Conservation (phyloP, 2,888 invertebrate genomes). For the Archaeoteleia sp. region DNA sequence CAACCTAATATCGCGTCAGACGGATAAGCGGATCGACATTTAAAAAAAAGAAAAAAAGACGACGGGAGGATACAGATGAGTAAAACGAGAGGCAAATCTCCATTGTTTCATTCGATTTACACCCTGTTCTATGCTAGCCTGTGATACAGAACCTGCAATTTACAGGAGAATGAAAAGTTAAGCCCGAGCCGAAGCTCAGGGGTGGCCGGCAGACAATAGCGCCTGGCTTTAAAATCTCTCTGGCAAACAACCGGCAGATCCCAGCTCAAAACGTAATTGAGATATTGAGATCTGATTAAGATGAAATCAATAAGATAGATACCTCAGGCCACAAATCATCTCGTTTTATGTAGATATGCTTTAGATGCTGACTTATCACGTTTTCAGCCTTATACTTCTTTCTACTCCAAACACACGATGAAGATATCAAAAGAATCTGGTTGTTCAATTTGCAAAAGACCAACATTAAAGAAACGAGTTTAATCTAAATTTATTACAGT, state of each 20-base stretch:
- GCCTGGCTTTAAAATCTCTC: slow-evolving; percentile 73
- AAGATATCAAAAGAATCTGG: slow-evolving; percentile 43
- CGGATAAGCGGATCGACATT: slow-evolving; percentile 54
- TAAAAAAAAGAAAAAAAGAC: slow-evolving; percentile 41
- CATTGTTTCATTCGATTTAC: slow-evolving; percentile 74
- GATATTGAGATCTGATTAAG: slow-evolving; percentile 75
- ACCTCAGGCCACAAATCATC: slow-evolving; percentile 38
- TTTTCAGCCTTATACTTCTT: slow-evolving; percentile 24
- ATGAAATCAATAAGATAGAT: slow-evolving; percentile 72
- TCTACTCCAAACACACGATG: slow-evolving; percentile 17
- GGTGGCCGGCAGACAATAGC: slow-evolving; percentile 71
- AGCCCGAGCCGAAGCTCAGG: slow-evolving; percentile 70
- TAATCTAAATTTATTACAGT: no score
- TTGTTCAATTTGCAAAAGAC: slow-evolving; percentile 7
- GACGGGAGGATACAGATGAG: slow-evolving; percentile 49
- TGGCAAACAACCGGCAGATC: slow-evolving; percentile 72
- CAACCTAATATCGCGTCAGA: slow-evolving; percentile 60
- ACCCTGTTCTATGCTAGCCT: slow-evolving; percentile 62
- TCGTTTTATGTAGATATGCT: slow-evolving; percentile 10
- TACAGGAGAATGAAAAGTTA: slow-evolving; percentile 75
- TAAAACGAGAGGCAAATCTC: slow-evolving; percentile 56
- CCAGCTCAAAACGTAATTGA: slow-evolving; percentile 73
- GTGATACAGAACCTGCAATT: slow-evolving; percentile 72
- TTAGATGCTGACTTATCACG: slow-evolving; percentile 39
- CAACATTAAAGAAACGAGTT: no score